Evolutionary conservation across 1,140 invertebrate species (phyloP), one percentile per base, ranked within the genome.

Genomic region (Nomia melanderi): DNA sequence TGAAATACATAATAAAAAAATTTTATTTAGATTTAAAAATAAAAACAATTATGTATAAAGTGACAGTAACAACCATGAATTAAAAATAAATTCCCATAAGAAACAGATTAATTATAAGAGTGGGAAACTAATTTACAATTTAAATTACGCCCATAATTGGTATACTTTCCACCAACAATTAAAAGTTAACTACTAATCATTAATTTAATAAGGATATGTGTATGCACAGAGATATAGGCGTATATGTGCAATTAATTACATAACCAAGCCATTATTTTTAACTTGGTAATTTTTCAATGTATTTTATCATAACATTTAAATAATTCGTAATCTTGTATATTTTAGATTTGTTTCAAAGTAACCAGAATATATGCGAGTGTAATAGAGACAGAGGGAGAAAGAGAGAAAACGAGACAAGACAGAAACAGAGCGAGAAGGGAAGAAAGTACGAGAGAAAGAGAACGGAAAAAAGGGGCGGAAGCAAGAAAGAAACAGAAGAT

Each of bases 381-480:
- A 44, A 54, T 4, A n/a, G 47, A n/a, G 8, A 50, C 5, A 54
- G 54, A 60, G 27, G 29, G 20, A 66, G 14, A 33, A 53, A 67
- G 33, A 47, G 5, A 20, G 17, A 47, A 3, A 71, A 29, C 53
- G 44, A 82, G 63, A 47, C n/a, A 14, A 39, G 47, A 67, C 59
- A 12, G 41, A 50, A 50, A n/a, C n/a, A 50, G 47, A 71, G 44
- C 59, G 44, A 82, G 69, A 50, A 50, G 50, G 47, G 63, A 72
- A 12, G 59, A 78, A 74, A 63, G 69, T 62, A 47, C 6, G 53
- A 81, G 33, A 23, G 47, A 50, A 50, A 75, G 50, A 69, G 59
- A 60, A 54, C 2, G n/a, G 77, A 76, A 78, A 72, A 75, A 79
- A 79, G 64, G 57, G 60, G 66, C 78, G 66, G 50, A 71, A 71